These are phyloP conservation scores for Drosophila subpulchrella DNA, from an alignment of 1,140 invertebrate genomes.

Conservation along the genomic window DNA sequence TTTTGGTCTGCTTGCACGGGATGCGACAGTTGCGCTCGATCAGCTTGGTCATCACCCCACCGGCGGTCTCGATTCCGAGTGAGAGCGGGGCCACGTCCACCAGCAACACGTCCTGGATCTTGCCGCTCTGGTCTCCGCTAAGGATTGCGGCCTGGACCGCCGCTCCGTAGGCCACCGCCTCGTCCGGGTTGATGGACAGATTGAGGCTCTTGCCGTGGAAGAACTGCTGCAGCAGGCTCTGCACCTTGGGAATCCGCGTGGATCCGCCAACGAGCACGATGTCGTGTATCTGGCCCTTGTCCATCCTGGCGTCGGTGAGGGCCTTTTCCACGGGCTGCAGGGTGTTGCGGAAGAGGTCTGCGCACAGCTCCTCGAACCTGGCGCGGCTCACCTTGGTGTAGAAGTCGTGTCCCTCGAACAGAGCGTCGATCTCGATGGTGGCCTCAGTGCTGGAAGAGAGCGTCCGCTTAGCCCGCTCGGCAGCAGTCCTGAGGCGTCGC, in stretches of 20 bases:
- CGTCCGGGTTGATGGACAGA: slow-evolving; percentile 92
- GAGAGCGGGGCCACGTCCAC: slow-evolving; percentile 87
- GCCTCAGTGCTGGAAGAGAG: slow-evolving; percentile 8
- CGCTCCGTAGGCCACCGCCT: slow-evolving; percentile 90
- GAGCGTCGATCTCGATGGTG: slow-evolving; percentile 2
- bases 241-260: slow-evolving; percentile 88
- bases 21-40: slow-evolving; percentile 88
- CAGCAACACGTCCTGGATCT: slow-evolving; percentile 89
- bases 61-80: slow-evolving; percentile 87
- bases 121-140: slow-evolving; percentile 89
- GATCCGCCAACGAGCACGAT: slow-evolving; percentile 88
- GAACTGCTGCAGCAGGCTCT: slow-evolving; percentile 87
- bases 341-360: slow-evolving; percentile 91
- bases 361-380: slow-evolving; percentile 91
- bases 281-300: slow-evolving; percentile 88
- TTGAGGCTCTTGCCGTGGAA: slow-evolving; percentile 89
- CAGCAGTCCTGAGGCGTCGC: slow-evolving; percentile 90
- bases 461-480: slow-evolving; percentile 85
- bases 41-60: slow-evolving; percentile 88
- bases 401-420: slow-evolving; percentile 3
- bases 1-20: slow-evolving; percentile 88
- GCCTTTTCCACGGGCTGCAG: slow-evolving; percentile 90
- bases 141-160: slow-evolving; percentile 92
- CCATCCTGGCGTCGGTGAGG: slow-evolving; percentile 90
- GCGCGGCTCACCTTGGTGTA: slow-evolving; percentile 9